Evolutionary conservation across 1,140 invertebrate genomes (phyloP), one percentile per base, ranked within the genome.

Genomic region (Cherax quadricarinatus): DNA sequence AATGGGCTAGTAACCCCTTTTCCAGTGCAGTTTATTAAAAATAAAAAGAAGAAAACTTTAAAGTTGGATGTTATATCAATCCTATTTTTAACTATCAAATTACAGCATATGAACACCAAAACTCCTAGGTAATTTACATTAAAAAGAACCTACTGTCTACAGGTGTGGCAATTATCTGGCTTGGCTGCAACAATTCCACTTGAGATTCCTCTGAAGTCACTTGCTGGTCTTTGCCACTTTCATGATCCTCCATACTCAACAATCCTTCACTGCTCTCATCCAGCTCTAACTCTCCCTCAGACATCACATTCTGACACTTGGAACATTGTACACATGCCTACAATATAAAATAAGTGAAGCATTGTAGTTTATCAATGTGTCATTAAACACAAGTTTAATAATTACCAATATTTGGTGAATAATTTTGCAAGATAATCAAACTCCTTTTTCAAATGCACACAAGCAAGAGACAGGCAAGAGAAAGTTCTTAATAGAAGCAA

Each of bases 201-300:
- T 30, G 70, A 30, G 70, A 30, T 30, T 75, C 70, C 21, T 30
- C 24, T 75, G 24, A 75, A 12, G 24, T 75, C 30, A 9, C n/a
- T 2, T 70, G 66, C 24, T 75, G n/a, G 5, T 75, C 70, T 1
- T 24, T 21, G 7, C 0, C 21, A 30, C 6, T 24, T 9, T 21
- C 4, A 10, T 75, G 70, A 41, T 75, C 70, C 24, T 75, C 70
- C 70, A 30, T 75, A 30, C 6, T 24, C 21, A 75, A 30, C 70
- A 75, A n/a, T n/a, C 70, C 24, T 75, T 75, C 70, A 30, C 70
- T 30, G n/a, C 24, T 75, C 24, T 75, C 70, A 75, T 75, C 70
- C 70, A 75, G 21, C 21, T 75, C 70, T 30, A 30, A 21, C 70
- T 75, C 70, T 3, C 70, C 70, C 21, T 75, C 70, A 75, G 70